A percentile compares a stretch with the other conserved stretches of the same genome.
Conservation (phyloP, 1,140 invertebrate genomes). For the Zaprionus camerounensis region DNA sequence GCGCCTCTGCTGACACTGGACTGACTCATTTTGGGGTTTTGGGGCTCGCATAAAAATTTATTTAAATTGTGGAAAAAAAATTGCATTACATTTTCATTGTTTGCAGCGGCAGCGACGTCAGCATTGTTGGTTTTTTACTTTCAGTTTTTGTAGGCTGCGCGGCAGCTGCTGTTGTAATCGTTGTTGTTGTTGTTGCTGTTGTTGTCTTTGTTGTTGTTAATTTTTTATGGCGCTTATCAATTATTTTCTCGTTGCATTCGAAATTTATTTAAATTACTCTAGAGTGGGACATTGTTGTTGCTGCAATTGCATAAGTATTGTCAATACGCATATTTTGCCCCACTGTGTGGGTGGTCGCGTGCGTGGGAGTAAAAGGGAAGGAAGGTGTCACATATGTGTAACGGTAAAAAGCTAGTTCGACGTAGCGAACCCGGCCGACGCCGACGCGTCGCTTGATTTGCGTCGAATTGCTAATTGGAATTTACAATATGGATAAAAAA, state of each 20-base stretch:
- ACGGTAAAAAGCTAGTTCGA: conserved; percentile 26
- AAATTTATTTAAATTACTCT: conserved; percentile 64
- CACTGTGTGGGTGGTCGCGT: conserved; percentile 24
- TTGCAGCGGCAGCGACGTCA: conserved; percentile 1
- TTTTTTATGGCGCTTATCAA: conserved; percentile 73
- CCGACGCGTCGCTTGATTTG: conserved; percentile 52
- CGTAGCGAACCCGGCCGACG: conserved; percentile 9
- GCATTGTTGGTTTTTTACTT: conserved; percentile 15
- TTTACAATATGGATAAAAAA: conserved; percentile 49
- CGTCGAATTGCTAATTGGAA: conserved; percentile 63
- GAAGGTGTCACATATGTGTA: conserved; percentile 4
- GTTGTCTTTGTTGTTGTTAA: background rate
- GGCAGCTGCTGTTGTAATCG: conserved; percentile 3
- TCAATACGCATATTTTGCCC: conserved; percentile 41
- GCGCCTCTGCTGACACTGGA: conserved; percentile 40
- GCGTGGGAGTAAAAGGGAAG: conserved; percentile 5
- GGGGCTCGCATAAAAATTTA: conserved; percentile 48
- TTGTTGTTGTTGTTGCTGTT: background rate
- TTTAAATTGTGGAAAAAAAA: conserved; percentile 66
- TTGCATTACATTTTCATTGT: conserved; percentile 58
- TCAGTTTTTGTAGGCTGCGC: background rate
- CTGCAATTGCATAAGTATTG: conserved; percentile 70
- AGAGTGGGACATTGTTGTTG: conserved; percentile 22
- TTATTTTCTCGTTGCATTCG: conserved; percentile 64
- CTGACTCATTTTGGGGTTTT: conserved; percentile 69